Evolutionary conservation across 2,888 invertebrate genomes (phyloP), one percentile per base, ranked within the genome.

Genomic region (Busseola fusca): DNA sequence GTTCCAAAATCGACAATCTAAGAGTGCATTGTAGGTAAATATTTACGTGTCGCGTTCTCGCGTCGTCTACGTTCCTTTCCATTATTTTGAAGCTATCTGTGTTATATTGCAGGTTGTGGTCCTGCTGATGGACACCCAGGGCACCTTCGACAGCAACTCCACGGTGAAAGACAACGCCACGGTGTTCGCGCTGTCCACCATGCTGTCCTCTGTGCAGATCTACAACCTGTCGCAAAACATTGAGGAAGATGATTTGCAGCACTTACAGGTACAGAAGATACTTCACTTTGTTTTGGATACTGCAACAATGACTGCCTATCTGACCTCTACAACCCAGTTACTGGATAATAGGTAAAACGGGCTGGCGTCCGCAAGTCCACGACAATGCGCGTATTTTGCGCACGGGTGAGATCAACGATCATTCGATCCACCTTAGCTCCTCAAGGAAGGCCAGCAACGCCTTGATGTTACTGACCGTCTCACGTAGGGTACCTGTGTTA

Each of bases 151-250:
- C 96, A 99, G 98, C 91, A 98, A 99, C 95, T 99, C 99, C 70
- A 99, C 99, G 3, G 99, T 99, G 18, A 97, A 98, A 80, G 99
- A 99, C 95, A 99, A 99, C 95, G 99, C 99, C 48, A 99, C 99
- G 3, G 98, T 99, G 66, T 99, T 99, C 96, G 99, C 99, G 1
- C 96, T 99, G 25, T 99, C 99, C 93, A 99, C 99, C 59, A 99
- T 99, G 99, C 96, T 99, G 75, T 99, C 99, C 73, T 99, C 99
- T 9, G 98, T 99, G 69, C 99, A 99, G 96, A 98, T 99, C 72
- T 99, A 98, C 93, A 99, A 99, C 96, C 96, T 99, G 76, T 98
- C 98, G 70, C 98, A 98, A 92, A 99, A 99, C 92, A 98, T 99
- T 72, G 99, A 99, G 92, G 99, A 99, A 91, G 99, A 99, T 92